phyloP scores from a whole-genome alignment of 1,140 invertebrate genomes.

The Monomorium pharaonis region DNA sequence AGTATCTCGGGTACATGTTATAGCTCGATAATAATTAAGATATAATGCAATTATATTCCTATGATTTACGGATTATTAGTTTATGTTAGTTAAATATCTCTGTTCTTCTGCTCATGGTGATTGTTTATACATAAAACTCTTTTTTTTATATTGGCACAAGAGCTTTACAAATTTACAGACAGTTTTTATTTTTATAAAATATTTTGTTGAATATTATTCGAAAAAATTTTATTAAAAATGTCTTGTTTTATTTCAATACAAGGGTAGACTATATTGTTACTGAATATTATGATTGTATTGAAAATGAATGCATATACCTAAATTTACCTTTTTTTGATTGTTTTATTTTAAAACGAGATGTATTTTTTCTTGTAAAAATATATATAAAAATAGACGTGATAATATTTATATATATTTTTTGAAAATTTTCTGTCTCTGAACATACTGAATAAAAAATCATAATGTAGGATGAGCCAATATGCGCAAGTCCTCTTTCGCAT shows the following conservation, averaged over 20 bases:
- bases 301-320: neutral
- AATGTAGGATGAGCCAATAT: neutral
- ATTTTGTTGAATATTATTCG: constrained; percentile 17
- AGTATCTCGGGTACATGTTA: neutral
- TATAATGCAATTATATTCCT: neutral
- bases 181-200: constrained; percentile 17
- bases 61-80: neutral
- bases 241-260: constrained; percentile 2
- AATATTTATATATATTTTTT: neutral
- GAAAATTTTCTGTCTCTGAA: neutral
- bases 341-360: neutral
- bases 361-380: neutral
- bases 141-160: neutral
- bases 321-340: neutral
- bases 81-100: neutral
- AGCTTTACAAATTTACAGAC: neutral
- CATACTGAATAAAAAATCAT: neutral
- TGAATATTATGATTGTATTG: neutral
- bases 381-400: neutral
- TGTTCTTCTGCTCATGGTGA: neutral
- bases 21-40: neutral
- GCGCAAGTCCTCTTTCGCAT: constrained; percentile 24
- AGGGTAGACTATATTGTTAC: neutral
- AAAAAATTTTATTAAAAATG: constrained; percentile 19
- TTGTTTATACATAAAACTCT: neutral